A percentile compares a stretch with the other conserved stretches of the same genome.
Evolutionary conservation across 2,113 vertebrate genomes (phyloP).

Genomic region (Gallinago jamesoni): DNA sequence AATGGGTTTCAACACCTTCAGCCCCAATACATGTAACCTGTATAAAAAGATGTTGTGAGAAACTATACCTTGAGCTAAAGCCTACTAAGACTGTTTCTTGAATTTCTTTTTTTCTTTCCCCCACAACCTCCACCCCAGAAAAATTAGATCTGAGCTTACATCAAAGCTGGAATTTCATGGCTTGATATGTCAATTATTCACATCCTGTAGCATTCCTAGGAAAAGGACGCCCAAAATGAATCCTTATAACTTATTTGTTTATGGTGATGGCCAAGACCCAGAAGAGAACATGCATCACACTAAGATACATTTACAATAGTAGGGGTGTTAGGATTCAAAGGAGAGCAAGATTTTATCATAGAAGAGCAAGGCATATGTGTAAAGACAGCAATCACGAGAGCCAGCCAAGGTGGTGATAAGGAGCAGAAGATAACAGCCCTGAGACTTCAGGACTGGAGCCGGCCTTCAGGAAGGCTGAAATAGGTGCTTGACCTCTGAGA

Average conservation of each 20-base stretch:
- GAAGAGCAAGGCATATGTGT: background rate
- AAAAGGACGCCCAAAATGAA: background rate
- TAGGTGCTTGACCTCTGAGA: background rate
- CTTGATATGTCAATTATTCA: background rate
- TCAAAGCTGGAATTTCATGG: background rate
- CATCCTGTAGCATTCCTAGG: background rate
- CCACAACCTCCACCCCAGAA: too few species aligned
- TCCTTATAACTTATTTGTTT: background rate
- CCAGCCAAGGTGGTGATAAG: rapidly evolving
- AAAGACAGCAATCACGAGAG: background rate
- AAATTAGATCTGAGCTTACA: background rate
- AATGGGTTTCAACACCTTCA: background rate
- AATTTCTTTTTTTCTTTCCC: too few species aligned
- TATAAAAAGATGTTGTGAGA: too few species aligned
- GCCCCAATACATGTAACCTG: background rate
- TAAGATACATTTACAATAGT: background rate
- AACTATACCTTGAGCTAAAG: too few species aligned
- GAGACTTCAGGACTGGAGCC: background rate
- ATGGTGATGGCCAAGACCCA: background rate
- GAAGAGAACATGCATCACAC: background rate
- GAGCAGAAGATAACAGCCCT: background rate
- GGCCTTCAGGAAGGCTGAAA: background rate
- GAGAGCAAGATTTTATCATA: background rate
- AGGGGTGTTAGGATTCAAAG: background rate
- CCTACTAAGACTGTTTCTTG: too few species aligned